Conservation (phyloP, 2,888 invertebrate species). For the Gari tellinella region DNA sequence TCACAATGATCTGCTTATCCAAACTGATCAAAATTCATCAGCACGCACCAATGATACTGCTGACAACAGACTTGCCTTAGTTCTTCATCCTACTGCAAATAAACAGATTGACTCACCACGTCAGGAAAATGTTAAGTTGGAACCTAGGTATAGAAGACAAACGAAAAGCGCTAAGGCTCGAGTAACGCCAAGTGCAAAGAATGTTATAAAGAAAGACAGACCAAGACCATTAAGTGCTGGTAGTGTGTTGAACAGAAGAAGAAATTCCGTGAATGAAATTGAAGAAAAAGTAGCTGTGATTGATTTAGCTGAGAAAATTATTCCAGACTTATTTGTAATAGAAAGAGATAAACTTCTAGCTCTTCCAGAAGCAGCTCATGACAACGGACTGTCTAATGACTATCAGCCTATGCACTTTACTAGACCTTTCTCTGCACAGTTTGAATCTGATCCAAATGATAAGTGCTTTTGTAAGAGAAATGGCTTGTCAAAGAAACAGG, state of each 20-base stretch:
- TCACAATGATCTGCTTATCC: conserved; percentile 48
- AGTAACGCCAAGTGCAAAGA: conserved; percentile 38
- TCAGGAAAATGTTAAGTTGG: not conserved
- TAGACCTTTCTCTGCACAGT: conserved; percentile 41
- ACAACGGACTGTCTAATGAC: conserved; percentile 7
- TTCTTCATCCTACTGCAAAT: conserved; percentile 12
- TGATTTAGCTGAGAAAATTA: conserved; percentile 56
- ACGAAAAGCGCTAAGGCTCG: conserved; percentile 72
- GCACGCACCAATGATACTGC: not conserved
- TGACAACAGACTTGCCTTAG: not conserved
- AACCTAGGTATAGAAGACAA: conserved; percentile 47
- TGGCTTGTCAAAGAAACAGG: conserved; percentile 10
- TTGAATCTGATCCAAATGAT: conserved; percentile 8
- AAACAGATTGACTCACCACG: too few species aligned
- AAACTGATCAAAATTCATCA: not conserved
- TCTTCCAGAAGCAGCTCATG: conserved; percentile 30
- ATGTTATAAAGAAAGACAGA: conserved; percentile 6
- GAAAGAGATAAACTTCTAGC: conserved; percentile 49
- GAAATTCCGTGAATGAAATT: not conserved
- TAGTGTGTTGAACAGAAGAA: not conserved
- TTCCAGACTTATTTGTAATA: conserved; percentile 51
- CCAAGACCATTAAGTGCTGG: conserved; percentile 56
- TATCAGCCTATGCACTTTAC: conserved; percentile 39
- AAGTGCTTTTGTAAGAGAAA: conserved; percentile 27
- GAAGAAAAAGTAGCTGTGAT: conserved; percentile 55